Evolutionary conservation across 2,797 vertebrate genomes (phyloP).

Genomic region (Alfaro cultratus): DNA sequence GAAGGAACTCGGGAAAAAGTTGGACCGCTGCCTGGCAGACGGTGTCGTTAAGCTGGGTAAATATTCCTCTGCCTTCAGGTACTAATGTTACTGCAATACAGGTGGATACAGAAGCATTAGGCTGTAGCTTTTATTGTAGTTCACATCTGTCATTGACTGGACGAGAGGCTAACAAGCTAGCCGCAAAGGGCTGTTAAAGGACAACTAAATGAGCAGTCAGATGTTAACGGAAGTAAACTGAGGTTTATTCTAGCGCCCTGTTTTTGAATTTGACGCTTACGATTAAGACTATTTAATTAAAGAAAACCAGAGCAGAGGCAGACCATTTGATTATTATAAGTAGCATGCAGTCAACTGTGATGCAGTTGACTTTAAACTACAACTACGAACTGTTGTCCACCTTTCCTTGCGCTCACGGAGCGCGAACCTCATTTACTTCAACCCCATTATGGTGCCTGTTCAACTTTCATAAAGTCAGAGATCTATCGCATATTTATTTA

Average conservation of each 20-base stretch:
- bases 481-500: background rate
- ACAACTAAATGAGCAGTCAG: conserved; percentile 29
- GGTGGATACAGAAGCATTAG: background rate
- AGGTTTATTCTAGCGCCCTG: background rate
- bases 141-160: conserved; percentile 64
- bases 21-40: conserved; percentile 83
- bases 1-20: conserved; percentile 82
- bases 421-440: background rate
- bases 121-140: background rate
- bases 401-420: background rate
- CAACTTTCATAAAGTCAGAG: background rate
- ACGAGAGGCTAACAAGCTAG: conserved; percentile 67
- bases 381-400: background rate
- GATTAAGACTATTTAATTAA: background rate
- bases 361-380: background rate
- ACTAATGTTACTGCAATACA: background rate
- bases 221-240: background rate
- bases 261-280: background rate
- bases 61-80: conserved; percentile 6
- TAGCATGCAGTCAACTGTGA: background rate
- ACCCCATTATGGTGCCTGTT: background rate
- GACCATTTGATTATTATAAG: background rate
- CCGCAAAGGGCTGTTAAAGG: conserved; percentile 61
- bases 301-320: background rate
- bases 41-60: conserved; percentile 82